Evolutionary conservation across 2,888 invertebrate genomes (phyloP), one percentile per base, ranked within the genome.

Genomic region (Melolontha melolontha): DNA sequence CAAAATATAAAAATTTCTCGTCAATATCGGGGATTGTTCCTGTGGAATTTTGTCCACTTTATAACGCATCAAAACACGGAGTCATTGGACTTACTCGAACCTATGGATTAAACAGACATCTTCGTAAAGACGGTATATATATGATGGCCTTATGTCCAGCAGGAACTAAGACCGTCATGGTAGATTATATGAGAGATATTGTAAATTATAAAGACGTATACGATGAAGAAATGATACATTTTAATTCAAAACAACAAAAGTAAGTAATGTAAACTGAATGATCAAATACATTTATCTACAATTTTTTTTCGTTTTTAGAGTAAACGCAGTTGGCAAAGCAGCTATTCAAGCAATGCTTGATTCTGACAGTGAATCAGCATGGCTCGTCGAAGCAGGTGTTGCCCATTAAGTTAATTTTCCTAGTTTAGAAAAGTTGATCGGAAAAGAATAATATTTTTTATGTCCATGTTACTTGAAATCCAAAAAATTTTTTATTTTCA

Each of bases 351-450:
- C 59, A 34, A 59, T 59, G 47, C 1, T 2, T 14, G 34, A 59
- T 47, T n/a, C 10, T 14, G 59, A 59, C 34, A 59, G 59, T 59
- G 59, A 47, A 16, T 59, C 59, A 11, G 59, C 34, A 10, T 59
- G 59, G 59, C 27, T 34, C 14, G 34, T 59, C 29, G 29, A 29
- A 59, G 11, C 14, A 11, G 59, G 34, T 34, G 47, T 29, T 14
- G 12, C 12, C 39, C 27, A 39, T 6, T 47, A 59, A 59, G 17
- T 59, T 39, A 59, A 39, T 5, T 59, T 59, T 39, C 59, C 59
- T 16, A 16, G 12, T n/a, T 40, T 54, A 40, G 47, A 59, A 11
- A 42, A 44, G 16, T 16, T 59, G 10, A 59, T 47, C n/a, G 44
- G 42, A 42, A 41, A 11, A 2, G 17, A 17, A 49, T 49, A 49